A percentile compares a stretch with the other conserved stretches of the same genome.
These are phyloP conservation scores for Leucoraja erinaceus DNA, from an alignment of 2,113 vertebrate genomes.

Conservation along the genomic window DNA sequence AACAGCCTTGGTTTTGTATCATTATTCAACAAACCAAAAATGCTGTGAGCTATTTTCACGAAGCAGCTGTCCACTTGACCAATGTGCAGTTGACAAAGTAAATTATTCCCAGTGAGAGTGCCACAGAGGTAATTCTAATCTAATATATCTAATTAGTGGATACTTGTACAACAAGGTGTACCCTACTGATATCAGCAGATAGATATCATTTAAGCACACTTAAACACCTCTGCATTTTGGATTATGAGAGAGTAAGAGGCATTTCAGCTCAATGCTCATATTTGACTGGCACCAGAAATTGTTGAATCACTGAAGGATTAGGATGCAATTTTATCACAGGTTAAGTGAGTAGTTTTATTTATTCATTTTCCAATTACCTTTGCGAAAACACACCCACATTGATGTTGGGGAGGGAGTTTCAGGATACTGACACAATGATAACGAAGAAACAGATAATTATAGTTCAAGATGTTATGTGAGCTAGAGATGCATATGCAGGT, in stretches of 20 bases:
- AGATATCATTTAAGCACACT: background rate
- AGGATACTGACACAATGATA: too few relatives aligned
- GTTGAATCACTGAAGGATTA: background rate
- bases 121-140: background rate
- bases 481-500: too few relatives aligned
- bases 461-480: too few relatives aligned
- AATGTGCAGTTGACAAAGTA: background rate
- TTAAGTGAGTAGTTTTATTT: background rate
- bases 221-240: background rate
- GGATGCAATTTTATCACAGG: background rate
- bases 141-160: background rate
- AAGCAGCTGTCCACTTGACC: background rate
- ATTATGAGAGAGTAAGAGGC: background rate
- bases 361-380: too few relatives aligned
- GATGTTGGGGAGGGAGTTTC: too few relatives aligned
- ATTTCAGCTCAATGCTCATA: background rate
- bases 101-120: background rate
- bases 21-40: background rate
- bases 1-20: background rate
- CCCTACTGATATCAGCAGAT: background rate
- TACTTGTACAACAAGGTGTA: constrained; percentile 5
- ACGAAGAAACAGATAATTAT: too few relatives aligned
- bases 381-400: too few relatives aligned
- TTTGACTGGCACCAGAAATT: background rate
- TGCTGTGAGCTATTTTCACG: background rate